Evolutionary conservation across 2,888 invertebrate species (phyloP), one percentile per base, ranked within the genome.

Genomic region (Sminthurinus aureus): DNA sequence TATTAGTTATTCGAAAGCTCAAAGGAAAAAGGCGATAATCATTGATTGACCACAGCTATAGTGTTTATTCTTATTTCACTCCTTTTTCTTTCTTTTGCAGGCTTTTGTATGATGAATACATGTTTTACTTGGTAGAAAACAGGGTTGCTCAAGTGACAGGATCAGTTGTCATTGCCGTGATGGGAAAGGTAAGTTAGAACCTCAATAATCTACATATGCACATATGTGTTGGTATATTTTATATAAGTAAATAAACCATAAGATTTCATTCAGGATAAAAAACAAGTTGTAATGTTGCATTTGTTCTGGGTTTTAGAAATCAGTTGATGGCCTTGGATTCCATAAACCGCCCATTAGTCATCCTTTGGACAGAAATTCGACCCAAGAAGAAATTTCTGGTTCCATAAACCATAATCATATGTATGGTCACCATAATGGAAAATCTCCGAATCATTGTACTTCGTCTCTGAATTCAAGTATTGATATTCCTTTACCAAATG

Each of bases 91-190:
- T 38, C 38, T 38, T 38, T 6, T 6, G 6, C 38, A 38, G 99
- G 75, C 93, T 99, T 89, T 93, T 99, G 84, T 99, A 98, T 91
- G 99, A 99, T 91, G 99, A 99, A 91, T 99, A 98, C 91, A 98
- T 99, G 95, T 98, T 98, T 92, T 99, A 97, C 91, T 93, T 99
- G 89, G 96, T 99, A 89, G 99, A 99, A 91, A 97, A 98, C 90
- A 95, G 96, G 91, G 98, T 99, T 58, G 98, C 99, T 71, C 93
- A 94, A 90, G 96, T 96, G 80, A 95, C 94, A 82, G 94, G 95
- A 87, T 95, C 96, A 90, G 97, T 98, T 88, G 97, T 98, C 84
- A 98, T 99, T 90, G 97, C 98, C 88, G 98, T 98, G 86, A 97
- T 98, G 94, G 93, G 93, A 89, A 93, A 93, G 89, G 93, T 93